phyloP scores from a whole-genome alignment of 2,113 vertebrate genomes.

The Antechinus flavipes region DNA sequence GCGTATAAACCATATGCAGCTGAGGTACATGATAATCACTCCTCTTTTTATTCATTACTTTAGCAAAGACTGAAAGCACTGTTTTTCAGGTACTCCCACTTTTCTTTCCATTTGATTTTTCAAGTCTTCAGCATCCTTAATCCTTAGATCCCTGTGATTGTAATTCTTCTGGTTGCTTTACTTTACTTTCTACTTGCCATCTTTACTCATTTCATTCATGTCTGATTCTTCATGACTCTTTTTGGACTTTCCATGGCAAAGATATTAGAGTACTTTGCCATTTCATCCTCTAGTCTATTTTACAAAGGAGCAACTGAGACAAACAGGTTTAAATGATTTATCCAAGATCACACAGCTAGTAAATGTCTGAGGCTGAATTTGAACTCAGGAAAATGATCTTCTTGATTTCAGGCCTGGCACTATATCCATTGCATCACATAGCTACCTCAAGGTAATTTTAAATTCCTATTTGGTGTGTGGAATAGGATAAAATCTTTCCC shows the following conservation, averaged over 20 bases:
- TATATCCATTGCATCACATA: too few species aligned
- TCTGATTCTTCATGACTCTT: too few species aligned
- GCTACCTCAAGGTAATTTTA: too few species aligned
- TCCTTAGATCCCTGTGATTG: neutral
- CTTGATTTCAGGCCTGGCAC: too few species aligned
- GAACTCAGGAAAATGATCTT: too few species aligned
- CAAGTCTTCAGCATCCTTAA: neutral
- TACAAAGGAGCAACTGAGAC: too few species aligned
- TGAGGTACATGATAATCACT: neutral
- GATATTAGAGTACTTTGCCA: too few species aligned
- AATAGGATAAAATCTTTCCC: neutral
- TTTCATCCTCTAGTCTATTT: too few species aligned
- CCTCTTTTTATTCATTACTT: neutral
- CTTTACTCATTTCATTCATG: neutral
- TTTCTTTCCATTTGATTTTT: neutral
- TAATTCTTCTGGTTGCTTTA: neutral
- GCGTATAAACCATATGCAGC: neutral
- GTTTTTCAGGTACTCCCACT: neutral
- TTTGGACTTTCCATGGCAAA: too few species aligned
- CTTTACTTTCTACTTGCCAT: neutral
- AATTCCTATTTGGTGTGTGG: neutral
- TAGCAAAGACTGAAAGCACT: neutral
- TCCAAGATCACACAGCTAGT: too few species aligned
- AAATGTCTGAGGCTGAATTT: too few species aligned
- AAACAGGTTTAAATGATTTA: too few species aligned